A percentile compares a stretch with the other conserved stretches of the same genome.
These are phyloP conservation scores for Hyperopisus bebe DNA, from an alignment of 2,113 vertebrate species.

Conservation along the genomic window DNA sequence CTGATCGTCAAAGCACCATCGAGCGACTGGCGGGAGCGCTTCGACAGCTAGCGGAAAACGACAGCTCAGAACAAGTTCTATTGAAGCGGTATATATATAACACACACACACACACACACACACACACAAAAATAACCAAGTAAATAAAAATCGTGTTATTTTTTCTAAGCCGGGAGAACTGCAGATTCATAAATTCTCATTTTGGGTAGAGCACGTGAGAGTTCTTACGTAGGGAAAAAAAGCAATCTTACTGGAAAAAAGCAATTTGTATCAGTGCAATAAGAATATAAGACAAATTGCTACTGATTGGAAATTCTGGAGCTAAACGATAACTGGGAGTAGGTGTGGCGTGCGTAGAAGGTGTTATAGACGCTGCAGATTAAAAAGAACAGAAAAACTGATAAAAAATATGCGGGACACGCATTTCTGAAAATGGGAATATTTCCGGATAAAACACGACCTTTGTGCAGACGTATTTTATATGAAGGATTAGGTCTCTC, in stretches of 20 bases:
- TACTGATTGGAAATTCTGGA: neutral
- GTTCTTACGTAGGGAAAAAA: neutral
- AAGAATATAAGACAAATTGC: constrained; percentile 11
- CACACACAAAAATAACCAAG: neutral
- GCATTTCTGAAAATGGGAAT: neutral
- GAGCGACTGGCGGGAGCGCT: neutral
- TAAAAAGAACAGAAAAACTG: neutral
- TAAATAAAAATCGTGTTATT: constrained; percentile 18
- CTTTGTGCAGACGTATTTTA: neutral
- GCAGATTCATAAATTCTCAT: neutral
- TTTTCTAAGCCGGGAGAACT: neutral
- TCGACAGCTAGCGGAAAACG: constrained; percentile 15
- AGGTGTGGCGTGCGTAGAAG: neutral
- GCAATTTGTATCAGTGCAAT: neutral
- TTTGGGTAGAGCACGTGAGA: neutral
- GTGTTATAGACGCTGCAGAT: neutral
- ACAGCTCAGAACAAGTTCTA: neutral
- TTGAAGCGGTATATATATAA: neutral
- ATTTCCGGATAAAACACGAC: neutral
- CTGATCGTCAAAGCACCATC: neutral
- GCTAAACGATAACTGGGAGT: neutral
- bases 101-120: too few species aligned
- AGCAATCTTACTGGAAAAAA: constrained; percentile 2
- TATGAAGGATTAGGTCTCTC: constrained; percentile 3
- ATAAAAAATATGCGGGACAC: neutral